Percentiles rank a stretch among this genome's conserved stretches.
Evolutionary conservation across 1,140 invertebrate species (phyloP).

Genomic region (Heliothis virescens): DNA sequence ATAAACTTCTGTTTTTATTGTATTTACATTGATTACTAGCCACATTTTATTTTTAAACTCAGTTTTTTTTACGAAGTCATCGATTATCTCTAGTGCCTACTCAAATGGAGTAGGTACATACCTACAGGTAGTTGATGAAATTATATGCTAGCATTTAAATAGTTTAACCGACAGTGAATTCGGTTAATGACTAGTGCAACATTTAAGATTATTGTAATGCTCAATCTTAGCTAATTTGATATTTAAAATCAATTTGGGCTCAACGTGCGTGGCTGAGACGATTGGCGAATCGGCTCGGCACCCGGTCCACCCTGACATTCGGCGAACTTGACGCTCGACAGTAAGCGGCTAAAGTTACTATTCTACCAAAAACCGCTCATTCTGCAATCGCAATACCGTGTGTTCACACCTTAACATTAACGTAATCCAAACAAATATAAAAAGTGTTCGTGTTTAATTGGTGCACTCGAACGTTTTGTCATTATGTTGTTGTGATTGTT

Average conservation of each 20-base stretch:
- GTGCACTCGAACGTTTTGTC: not conserved
- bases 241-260: conserved; percentile 7
- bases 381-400: conserved; percentile 35
- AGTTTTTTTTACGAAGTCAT: too few relatives aligned
- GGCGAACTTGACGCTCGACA: conserved; percentile 61
- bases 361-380: conserved; percentile 26
- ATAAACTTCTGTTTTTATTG: too few relatives aligned
- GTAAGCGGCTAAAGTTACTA: conserved; percentile 54
- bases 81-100: too few relatives aligned
- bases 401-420: conserved; percentile 39
- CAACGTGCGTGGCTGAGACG: not conserved
- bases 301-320: conserved; percentile 77
- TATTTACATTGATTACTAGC: too few relatives aligned
- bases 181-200: not conserved
- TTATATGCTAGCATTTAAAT: too few relatives aligned
- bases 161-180: too few relatives aligned
- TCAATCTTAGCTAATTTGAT: not conserved
- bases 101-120: too few relatives aligned
- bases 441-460: conserved; percentile 18
- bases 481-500: conserved; percentile 62
- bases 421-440: conserved; percentile 27
- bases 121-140: too few relatives aligned
- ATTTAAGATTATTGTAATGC: not conserved
- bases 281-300: too few relatives aligned
- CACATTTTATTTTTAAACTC: too few relatives aligned